Evolutionary conservation across 1,140 invertebrate species (phyloP), one percentile per base, ranked within the genome.

Genomic region (Elysia chlorotica): DNA sequence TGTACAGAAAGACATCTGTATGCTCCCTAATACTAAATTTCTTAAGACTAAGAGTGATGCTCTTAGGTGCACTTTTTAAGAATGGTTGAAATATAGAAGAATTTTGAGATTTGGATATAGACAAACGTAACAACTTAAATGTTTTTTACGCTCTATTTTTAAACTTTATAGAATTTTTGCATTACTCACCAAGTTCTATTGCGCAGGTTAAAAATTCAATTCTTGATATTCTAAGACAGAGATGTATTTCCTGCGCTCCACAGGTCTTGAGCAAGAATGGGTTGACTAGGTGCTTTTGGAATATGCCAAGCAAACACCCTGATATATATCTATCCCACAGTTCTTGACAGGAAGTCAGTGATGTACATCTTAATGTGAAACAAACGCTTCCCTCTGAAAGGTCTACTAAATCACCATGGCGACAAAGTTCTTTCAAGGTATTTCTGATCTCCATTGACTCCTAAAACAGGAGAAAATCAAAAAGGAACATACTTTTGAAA

Each of bases 361-460:
- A 77, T 35, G 56, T 57, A 71, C 75, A 81, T 0, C 56, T 48
- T 17, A 83, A 37, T 0, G 66, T 69, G 69, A 83, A 82, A 31
- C 65, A 59, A 23, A 83, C 74, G 68, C 80, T 82, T 14, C 82
- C 82, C 25, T 78, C 71, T 17, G 72, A 76, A 36, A 83, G 75
- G 31, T 76, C 75, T 41, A 76, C 76, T 19, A 75, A 31, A 3
- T 78, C 65, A 14, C 80, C 80, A 73, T 82, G 82, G 31, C 79
- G 74, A 73, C 80, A 82, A 0, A 83, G 57, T n/a, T 80, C 78
- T 67, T 83, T 82, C 2, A 83, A 56, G 10, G 80, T 77, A 67
- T 81, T 66, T 76, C 78, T 77, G 35, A 80, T 77, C 69, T 82
- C 81, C 74, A 79, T 77, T 2, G 78, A 76, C 28, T 82, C 81